Base-by-base conservation (phyloP, 1,140 invertebrate genomes). In the Tribolium castaneum region DNA sequence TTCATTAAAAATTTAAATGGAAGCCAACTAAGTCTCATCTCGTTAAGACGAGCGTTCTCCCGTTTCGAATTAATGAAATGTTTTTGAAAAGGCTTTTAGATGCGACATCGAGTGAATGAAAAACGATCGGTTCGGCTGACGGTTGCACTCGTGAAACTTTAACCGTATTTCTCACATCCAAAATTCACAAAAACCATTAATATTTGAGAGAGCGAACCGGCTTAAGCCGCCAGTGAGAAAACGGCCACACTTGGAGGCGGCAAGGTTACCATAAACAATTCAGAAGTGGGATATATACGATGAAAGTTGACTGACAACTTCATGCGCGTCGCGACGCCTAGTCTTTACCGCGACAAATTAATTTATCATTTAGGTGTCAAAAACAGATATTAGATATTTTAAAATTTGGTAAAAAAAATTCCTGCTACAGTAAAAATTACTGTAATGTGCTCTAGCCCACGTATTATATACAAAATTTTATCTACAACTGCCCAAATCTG, bases 241-340 rank as follows among this genome's bases (percentile, higher is more conserved):
- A 73, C 49, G 71, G 49, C 71, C 71, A 72, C 70, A 72, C 70
- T 72, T 35, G 45, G 12, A 52, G 49, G 49, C 16, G 10, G 49
- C 71, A 52, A 52, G 30, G 70, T 52, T 72, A 72, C 2, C 70
- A 73, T 73, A 73, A 73, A 73, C 71, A 73, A 73, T 73, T 73
- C 71, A 73, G 52, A 73, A 34, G 71, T 30, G 50, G 71, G 71
- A 73, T 73, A 51, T 73, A 73, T 73, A 54, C 71, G 71, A 73
- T 73, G 71, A 73, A 73, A 73, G 71, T 73, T 73, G 71, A 73
- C 71, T 73, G 71, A 73, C 71, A 73, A 54, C 49, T 73, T 73
- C 71, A 52, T 35, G 45, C 30, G 49, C 49, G 52, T 30, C 59
- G 59, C 59, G 59, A 66, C 59, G 59, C 59, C 30, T 3, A 0